These are phyloP conservation scores for Chymomyza procnemis DNA, from an alignment of 2,888 invertebrate species.

Conservation along the genomic window DNA sequence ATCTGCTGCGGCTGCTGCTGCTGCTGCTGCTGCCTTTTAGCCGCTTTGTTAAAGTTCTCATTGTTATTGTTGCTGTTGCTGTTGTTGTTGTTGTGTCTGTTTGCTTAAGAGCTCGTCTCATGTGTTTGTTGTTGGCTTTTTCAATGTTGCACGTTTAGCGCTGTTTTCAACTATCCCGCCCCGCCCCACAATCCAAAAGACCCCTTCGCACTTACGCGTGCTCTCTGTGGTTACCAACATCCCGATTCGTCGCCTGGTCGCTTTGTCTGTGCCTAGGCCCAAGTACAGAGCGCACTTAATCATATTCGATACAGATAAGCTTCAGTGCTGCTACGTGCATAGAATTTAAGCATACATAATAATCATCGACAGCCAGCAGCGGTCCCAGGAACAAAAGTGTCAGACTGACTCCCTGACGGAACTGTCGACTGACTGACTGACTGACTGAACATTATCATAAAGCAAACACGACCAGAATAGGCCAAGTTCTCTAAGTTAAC, in stretches of 20 bases:
- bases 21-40: not conserved
- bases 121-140: conserved; percentile 60
- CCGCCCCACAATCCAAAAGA: not conserved
- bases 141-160: conserved; percentile 63
- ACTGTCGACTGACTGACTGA: conserved; percentile 36
- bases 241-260: conserved; percentile 6
- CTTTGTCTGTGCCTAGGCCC: not conserved
- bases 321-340: conserved; percentile 69
- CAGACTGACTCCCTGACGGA: conserved; percentile 27
- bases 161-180: conserved; percentile 11
- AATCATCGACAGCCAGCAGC: conserved; percentile 60
- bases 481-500: not conserved
- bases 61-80: conserved; percentile 39
- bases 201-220: not conserved
- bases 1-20: no score
- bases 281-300: conserved; percentile 66
- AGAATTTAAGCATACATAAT: conserved; percentile 70
- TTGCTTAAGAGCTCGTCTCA: conserved; percentile 59
- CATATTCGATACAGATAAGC: conserved; percentile 73
- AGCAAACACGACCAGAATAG: conserved; percentile 47
- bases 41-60: not conserved
- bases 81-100: conserved; percentile 47
- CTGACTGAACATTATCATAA: conserved; percentile 53
- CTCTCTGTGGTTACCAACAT: not conserved
- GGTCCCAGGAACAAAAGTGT: conserved; percentile 18